These are phyloP conservation scores for Cossypha polioptera DNA, from an alignment of 2,797 vertebrate genomes.

Conservation along the genomic window DNA sequence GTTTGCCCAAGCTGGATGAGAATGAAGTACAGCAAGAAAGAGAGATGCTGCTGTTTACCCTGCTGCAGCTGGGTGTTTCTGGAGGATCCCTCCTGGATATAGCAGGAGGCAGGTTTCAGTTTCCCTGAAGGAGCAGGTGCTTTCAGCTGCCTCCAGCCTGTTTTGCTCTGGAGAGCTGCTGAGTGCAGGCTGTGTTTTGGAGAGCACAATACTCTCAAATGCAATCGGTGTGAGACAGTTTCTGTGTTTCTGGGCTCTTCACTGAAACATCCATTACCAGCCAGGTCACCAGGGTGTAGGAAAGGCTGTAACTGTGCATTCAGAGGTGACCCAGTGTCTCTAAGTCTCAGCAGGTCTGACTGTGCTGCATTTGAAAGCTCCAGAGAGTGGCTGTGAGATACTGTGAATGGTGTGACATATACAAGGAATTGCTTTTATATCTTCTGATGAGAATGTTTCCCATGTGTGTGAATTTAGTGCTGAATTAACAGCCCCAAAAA, in stretches of 20 bases:
- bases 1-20: not conserved
- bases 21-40: not conserved
- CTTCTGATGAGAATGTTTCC: conserved; percentile 3
- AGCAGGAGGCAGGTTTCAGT: not conserved
- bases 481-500: conserved; percentile 5
- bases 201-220: not conserved
- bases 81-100: not conserved
- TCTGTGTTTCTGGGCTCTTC: not conserved
- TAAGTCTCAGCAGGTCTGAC: not conserved
- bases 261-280: conserved; percentile 50
- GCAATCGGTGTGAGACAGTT: not conserved
- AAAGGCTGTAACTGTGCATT: not conserved
- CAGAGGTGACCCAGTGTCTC: conserved; percentile 7
- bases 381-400: not conserved
- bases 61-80: not conserved
- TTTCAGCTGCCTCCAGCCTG: not conserved
- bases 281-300: conserved; percentile 22
- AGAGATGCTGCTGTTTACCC: not conserved
- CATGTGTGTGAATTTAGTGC: not conserved
- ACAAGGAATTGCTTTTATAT: conserved; percentile 66
- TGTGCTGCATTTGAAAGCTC: not conserved
- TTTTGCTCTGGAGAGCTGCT: conserved; percentile 13
- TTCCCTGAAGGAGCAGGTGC: not conserved
- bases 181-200: not conserved
- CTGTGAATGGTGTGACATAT: not conserved